Conservation (phyloP, 2,888 invertebrate genomes). For the Lasioglossum oenotherae region DNA sequence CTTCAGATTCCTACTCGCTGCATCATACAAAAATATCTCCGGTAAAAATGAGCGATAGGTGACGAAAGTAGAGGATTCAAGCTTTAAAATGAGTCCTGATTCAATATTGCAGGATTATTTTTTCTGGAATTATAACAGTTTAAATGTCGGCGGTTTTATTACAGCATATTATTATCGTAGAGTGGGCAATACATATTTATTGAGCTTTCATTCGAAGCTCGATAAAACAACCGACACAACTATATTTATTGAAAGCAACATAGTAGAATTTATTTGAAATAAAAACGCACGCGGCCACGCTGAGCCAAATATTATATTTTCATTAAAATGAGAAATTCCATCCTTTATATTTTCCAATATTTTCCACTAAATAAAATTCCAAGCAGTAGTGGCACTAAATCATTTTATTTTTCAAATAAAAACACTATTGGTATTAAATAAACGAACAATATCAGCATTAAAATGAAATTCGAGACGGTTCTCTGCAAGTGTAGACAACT, state of each 20-base stretch:
- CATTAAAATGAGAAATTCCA: background rate
- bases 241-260: background rate
- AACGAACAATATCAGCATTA: no score
- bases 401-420: no score
- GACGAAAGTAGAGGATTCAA: no score
- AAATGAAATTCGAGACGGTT: background rate
- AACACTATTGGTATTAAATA: no score
- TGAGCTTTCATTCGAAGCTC: background rate
- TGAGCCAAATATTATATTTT: background rate
- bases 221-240: background rate
- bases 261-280: background rate
- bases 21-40: no score
- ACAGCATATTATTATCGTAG: background rate
- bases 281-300: background rate
- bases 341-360: background rate
- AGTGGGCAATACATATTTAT: background rate
- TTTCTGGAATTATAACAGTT: background rate
- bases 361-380: background rate
- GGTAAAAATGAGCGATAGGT: no score
- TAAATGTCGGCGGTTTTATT: background rate
- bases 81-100: no score
- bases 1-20: no score
- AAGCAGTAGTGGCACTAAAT: background rate
- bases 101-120: no score
- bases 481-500: background rate